Conservation (phyloP, 2,797 vertebrate genomes). For the Clarias platycephalus region DNA sequence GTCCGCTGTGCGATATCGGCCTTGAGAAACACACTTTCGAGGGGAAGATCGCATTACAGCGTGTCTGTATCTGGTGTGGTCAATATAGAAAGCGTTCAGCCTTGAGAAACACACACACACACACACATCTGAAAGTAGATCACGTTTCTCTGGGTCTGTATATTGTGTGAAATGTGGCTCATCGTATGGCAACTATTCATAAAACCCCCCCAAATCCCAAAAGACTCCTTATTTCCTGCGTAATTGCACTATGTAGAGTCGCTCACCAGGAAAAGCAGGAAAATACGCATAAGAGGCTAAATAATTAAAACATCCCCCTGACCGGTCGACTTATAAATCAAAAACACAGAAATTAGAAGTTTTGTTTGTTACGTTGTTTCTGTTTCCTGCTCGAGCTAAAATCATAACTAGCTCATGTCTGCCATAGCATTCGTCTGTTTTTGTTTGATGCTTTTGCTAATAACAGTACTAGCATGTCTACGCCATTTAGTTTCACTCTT, state of each 20-base stretch:
- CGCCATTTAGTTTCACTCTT: too few species aligned
- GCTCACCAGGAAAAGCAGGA: neutral
- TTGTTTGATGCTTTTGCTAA: too few species aligned
- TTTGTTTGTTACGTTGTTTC: neutral
- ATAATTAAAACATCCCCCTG: neutral
- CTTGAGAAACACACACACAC: conserved; percentile 9
- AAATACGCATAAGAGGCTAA: neutral
- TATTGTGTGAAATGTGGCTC: conserved; percentile 7
- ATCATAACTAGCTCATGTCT: too few species aligned
- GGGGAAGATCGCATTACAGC: conserved; percentile 15
- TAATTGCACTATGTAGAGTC: neutral
- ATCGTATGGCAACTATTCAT: neutral
- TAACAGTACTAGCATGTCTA: too few species aligned
- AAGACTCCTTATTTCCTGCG: neutral
- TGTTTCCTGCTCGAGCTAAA: neutral
- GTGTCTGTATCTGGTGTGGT: neutral
- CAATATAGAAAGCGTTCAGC: neutral
- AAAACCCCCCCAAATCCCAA: neutral
- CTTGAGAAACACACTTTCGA: conserved; percentile 19
- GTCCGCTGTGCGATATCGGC: neutral
- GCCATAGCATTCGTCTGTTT: too few species aligned
- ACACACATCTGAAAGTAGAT: conserved; percentile 9
- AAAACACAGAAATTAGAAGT: neutral
- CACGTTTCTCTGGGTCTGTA: neutral
- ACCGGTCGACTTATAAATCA: too few species aligned